A percentile compares a stretch with the other conserved stretches of the same genome.
phyloP scores from a whole-genome alignment of 2,888 invertebrate genomes.

The Anodontia alba region DNA sequence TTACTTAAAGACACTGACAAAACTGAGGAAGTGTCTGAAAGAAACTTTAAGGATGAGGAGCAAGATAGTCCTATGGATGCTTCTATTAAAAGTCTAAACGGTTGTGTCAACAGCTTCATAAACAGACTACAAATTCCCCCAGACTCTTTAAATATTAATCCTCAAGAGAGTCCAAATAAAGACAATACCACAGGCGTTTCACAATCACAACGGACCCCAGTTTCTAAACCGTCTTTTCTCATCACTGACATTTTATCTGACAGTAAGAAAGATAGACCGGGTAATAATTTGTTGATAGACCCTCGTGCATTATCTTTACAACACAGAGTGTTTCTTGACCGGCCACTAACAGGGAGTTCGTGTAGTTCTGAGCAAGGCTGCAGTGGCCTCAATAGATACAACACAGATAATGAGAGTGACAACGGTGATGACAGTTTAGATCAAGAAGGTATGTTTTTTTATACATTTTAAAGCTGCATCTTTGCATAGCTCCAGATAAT shows the following conservation, averaged over 20 bases:
- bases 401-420: slow-evolving; percentile 48
- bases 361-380: slow-evolving; percentile 50
- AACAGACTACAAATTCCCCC: slow-evolving; percentile 25
- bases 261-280: slow-evolving; percentile 24
- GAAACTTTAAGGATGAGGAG: slow-evolving; percentile 25
- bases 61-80: slow-evolving; percentile 54
- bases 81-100: slow-evolving; percentile 43
- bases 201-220: slow-evolving; percentile 24
- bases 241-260: slow-evolving; percentile 72
- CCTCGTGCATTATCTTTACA: slow-evolving; percentile 48
- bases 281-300: slow-evolving; percentile 41
- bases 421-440: slow-evolving; percentile 36
- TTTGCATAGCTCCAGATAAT: too few relatives aligned
- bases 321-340: slow-evolving; percentile 52
- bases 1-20: background rate
- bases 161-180: background rate
- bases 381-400: slow-evolving; percentile 21
- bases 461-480: too few relatives aligned
- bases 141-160: slow-evolving; percentile 20
- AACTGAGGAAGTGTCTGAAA: background rate
- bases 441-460: slow-evolving; percentile 15
- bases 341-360: slow-evolving; percentile 56
- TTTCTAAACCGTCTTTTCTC: slow-evolving; percentile 66
- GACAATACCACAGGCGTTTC: slow-evolving; percentile 2
- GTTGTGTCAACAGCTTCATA: slow-evolving; percentile 27